A percentile compares a stretch with the other conserved stretches of the same genome.
Conservation (phyloP, 2,888 invertebrate species). For the Orthonevra nobilis region DNA sequence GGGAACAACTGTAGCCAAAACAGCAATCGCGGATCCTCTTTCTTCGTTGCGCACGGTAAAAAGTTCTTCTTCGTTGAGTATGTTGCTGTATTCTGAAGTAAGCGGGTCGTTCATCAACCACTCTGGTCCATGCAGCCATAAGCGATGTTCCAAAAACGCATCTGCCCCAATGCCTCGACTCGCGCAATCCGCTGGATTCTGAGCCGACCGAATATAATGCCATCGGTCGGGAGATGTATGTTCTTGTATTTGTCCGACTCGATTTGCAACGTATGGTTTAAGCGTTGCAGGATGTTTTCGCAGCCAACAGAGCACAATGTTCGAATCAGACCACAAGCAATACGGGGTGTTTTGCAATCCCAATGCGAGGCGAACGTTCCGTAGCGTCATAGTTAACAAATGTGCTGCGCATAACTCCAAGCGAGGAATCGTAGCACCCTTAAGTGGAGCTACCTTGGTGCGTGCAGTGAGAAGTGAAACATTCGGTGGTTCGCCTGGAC, state of each 20-base stretch:
- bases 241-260: conserved; percentile 22
- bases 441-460: conserved; percentile 13
- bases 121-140: too few relatives aligned
- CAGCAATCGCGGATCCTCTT: background rate
- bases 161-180: background rate
- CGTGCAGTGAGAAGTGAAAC: background rate
- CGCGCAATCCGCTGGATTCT: too few relatives aligned
- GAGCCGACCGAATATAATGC: conserved; percentile 12
- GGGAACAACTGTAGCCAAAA: background rate
- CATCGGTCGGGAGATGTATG: background rate
- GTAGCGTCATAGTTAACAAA: background rate
- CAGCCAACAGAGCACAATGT: conserved; percentile 21
- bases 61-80: background rate
- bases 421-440: conserved; percentile 14
- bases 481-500: background rate
- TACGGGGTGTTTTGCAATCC: background rate
- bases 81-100: too few relatives aligned
- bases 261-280: conserved; percentile 20
- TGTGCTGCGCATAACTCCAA: conserved; percentile 15
- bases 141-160: background rate
- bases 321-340: conserved; percentile 15
- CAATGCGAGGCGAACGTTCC: background rate
- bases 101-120: too few relatives aligned
- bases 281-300: conserved; percentile 13
- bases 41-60: background rate